Conservation (phyloP, 2,797 vertebrate genomes). For the Melopsittacus undulatus region DNA sequence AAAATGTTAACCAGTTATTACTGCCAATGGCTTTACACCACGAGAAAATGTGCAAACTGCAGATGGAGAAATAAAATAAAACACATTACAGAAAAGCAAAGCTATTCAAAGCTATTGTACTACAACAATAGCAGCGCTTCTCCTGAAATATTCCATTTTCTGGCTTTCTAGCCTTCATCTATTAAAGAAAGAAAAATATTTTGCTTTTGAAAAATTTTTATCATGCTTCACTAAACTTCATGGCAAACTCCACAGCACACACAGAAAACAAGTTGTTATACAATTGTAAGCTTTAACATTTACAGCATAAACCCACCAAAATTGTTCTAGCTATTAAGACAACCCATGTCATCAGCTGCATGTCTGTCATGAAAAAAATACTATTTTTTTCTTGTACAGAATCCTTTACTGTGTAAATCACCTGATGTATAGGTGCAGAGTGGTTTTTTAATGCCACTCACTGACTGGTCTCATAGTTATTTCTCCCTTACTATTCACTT, state of each 20-base stretch:
- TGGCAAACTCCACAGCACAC: neutral
- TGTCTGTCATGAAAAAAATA: neutral
- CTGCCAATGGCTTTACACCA: neutral
- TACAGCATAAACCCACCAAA: neutral
- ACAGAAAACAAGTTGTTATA: neutral
- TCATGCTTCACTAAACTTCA: neutral
- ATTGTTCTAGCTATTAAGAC: neutral
- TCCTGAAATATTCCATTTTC: neutral
- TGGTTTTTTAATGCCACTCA: neutral
- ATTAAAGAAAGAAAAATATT: constrained; percentile 1
- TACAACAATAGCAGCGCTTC: constrained; percentile 14
- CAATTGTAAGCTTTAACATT: neutral
- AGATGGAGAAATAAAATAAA: constrained; percentile 40
- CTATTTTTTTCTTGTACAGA: neutral
- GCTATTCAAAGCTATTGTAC: constrained; percentile 11
- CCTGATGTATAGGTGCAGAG: neutral
- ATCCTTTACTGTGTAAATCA: neutral
- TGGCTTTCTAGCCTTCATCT: neutral
- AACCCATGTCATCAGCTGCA: neutral
- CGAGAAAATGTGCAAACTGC: constrained; percentile 7
- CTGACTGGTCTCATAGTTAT: neutral
- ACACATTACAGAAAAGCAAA: neutral
- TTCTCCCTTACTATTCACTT: neutral
- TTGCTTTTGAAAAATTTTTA: neutral
- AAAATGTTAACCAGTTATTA: constrained; percentile 13